Conservation (phyloP, 2,888 invertebrate species). For the Plebejus argus region DNA sequence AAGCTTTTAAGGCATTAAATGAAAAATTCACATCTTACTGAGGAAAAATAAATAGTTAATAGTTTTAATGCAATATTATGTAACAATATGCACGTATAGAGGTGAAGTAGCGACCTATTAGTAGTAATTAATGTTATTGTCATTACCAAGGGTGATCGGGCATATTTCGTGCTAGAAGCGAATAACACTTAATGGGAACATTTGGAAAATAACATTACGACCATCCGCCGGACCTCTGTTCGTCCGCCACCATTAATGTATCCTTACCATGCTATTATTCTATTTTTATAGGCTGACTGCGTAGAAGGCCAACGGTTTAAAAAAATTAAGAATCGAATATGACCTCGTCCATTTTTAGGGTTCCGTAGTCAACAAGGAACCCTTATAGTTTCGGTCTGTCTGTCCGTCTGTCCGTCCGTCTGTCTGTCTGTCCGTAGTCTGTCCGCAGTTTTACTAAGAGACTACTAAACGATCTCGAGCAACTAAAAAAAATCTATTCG, state of each 20-base stretch:
- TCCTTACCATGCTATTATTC: constrained; percentile 3
- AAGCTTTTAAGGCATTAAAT: not conserved
- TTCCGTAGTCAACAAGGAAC: no score
- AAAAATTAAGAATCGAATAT: no score
- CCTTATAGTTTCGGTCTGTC: no score
- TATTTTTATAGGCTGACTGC: not conserved
- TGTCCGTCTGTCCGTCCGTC: no score
- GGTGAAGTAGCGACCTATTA: not conserved
- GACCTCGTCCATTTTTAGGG: no score
- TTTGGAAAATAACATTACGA: not conserved
- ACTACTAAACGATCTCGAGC: no score
- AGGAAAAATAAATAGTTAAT: not conserved
- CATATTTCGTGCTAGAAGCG: not conserved
- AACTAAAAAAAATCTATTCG: no score
- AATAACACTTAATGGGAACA: not conserved
- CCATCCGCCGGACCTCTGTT: not conserved
- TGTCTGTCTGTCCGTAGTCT: no score
- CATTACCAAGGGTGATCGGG: not conserved
- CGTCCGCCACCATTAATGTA: not conserved
- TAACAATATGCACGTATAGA: not conserved
- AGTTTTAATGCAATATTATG: not conserved
- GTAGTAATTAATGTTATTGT: not conserved
- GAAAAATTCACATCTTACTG: not conserved
- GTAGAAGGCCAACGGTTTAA: no score
- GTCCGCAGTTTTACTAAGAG: no score